Percentiles rank a stretch among this genome's conserved stretches.
phyloP scores from a whole-genome alignment of 2,113 vertebrate species.

The Phalacrocorax brasilianus region DNA sequence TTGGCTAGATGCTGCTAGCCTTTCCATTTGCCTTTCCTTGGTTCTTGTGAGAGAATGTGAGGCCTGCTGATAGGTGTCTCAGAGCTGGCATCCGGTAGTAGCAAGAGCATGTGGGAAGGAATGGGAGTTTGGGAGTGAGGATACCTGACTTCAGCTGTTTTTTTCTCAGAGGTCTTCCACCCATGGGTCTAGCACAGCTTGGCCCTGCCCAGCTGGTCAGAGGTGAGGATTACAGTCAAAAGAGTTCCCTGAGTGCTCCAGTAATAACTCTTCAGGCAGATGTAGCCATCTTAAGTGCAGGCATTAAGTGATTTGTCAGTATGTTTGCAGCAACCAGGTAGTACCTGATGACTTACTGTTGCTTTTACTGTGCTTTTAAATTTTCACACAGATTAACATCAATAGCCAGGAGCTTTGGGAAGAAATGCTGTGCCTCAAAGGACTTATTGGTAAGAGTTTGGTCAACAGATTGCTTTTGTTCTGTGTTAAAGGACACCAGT shows the following conservation, averaged over 20 bases:
- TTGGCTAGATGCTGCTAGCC: not conserved
- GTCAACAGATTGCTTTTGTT: not conserved
- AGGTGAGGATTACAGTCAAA: not conserved
- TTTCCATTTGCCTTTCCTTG: not conserved
- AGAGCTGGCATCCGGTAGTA: not conserved
- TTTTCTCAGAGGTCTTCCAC: not conserved
- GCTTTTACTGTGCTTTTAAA: not conserved
- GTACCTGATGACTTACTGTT: not conserved
- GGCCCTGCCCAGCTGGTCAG: not conserved
- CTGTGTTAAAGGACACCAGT: not conserved
- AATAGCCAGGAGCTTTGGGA: constrained; percentile 92
- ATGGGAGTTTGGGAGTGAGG: not conserved
- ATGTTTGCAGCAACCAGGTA: not conserved
- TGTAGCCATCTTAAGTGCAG: not conserved
- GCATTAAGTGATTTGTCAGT: not conserved
- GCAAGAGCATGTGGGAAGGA: not conserved
- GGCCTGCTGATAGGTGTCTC: not conserved
- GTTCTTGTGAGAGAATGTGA: not conserved
- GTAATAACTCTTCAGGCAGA: not conserved
- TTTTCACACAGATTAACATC: constrained; percentile 77
- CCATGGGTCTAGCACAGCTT: not conserved
- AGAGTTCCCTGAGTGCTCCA: not conserved
- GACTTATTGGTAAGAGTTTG: constrained; percentile 84
- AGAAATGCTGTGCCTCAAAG: constrained; percentile 84
- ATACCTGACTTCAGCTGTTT: not conserved